Conservation (phyloP, 1,140 invertebrate genomes). For the Drosophila sp. region DNA sequence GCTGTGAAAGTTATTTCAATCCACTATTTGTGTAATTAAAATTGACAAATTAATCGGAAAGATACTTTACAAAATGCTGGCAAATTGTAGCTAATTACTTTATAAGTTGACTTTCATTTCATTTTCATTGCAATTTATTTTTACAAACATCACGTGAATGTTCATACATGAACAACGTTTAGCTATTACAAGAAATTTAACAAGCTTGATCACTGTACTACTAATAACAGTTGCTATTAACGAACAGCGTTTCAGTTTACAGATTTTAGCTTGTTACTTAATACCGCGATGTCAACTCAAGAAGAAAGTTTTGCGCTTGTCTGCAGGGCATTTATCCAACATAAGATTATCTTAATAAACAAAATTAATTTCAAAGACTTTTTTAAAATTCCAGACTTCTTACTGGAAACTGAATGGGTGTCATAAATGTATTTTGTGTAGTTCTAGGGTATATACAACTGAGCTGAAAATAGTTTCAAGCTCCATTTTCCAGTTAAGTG, state of each 20-base stretch:
- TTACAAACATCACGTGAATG: background rate
- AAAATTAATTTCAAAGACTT: background rate
- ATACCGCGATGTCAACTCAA: too few species aligned
- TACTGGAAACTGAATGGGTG: slow-evolving; percentile 4
- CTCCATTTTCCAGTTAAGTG: slow-evolving; percentile 21
- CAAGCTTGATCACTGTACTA: too few species aligned
- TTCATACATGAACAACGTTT: too few species aligned
- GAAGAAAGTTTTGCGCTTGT: too few species aligned
- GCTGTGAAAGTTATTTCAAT: slow-evolving; percentile 38
- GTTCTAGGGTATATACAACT: slow-evolving; percentile 9
- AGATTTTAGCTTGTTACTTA: too few species aligned
- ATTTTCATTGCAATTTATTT: background rate
- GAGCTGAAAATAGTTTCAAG: slow-evolving; percentile 6
- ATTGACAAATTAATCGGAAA: background rate
- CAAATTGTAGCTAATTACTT: slow-evolving; percentile 16
- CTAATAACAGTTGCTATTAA: too few species aligned
- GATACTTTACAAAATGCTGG: slow-evolving; percentile 5
- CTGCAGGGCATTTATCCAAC: too few species aligned
- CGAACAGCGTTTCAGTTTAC: too few species aligned
- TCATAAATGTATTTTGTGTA: background rate
- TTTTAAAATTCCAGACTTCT: slow-evolving; percentile 11
- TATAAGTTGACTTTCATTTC: slow-evolving; percentile 20
- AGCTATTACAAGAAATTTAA: too few species aligned
- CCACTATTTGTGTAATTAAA: slow-evolving; percentile 22
- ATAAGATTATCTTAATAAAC: too few species aligned